A percentile compares a stretch with the other conserved stretches of the same genome.
Evolutionary conservation across 2,797 vertebrate species (phyloP).

Genomic region (Coregonus sp.): DNA sequence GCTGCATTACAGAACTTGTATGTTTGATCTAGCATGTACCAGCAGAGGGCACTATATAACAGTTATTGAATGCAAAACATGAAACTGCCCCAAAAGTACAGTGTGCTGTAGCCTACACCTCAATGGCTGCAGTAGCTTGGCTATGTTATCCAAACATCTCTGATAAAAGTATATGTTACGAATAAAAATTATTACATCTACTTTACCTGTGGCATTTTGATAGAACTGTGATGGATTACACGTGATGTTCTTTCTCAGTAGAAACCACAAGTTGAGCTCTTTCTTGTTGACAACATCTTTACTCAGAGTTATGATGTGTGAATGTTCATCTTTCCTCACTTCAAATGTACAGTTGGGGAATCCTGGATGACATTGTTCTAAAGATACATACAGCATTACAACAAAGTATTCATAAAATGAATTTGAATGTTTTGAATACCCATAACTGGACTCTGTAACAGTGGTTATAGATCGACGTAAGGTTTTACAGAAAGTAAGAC

Average conservation of each 20-base stretch:
- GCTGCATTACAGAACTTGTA: background rate
- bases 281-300: background rate
- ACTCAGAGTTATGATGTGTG: fast-evolving
- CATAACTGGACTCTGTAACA: too few relatives aligned
- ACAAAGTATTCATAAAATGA: conserved; percentile 1
- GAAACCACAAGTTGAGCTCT: background rate
- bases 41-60: conserved; percentile 46
- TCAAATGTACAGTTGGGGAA: fast-evolving
- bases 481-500: background rate
- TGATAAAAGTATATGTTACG: background rate
- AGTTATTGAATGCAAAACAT: conserved; percentile 2
- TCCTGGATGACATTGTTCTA: background rate
- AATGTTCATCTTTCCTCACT: fast-evolving
- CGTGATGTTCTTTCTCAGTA: fast-evolving
- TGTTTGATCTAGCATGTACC: conserved; percentile 13
- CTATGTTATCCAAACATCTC: background rate
- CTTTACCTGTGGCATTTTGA: background rate
- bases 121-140: background rate
- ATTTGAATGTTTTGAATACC: background rate
- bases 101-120: background rate
- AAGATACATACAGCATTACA: conserved; percentile 23
- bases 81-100: background rate
- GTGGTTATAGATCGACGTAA: background rate
- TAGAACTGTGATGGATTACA: background rate
- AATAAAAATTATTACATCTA: background rate